phyloP scores from a whole-genome alignment of 2,888 invertebrate species.

The Polydrusus tereticollis region DNA sequence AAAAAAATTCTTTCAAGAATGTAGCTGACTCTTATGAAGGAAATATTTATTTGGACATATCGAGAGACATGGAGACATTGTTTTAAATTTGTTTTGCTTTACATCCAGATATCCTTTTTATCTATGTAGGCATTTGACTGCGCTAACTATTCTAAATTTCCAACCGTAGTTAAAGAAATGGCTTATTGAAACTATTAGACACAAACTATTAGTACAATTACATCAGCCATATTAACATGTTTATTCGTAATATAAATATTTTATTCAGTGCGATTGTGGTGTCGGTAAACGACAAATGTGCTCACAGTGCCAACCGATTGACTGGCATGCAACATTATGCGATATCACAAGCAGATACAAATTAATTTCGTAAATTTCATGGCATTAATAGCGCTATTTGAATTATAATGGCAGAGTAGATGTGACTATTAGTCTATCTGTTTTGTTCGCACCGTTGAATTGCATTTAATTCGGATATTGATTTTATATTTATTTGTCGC shows the following conservation, averaged over 20 bases:
- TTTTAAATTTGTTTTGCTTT: too few species aligned
- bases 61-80: too few species aligned
- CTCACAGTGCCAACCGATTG: constrained; percentile 37
- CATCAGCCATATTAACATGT: not conserved
- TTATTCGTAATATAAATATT: not conserved
- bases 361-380: constrained; percentile 51
- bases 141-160: too few species aligned
- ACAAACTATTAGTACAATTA: not conserved
- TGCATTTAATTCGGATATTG: constrained; percentile 14
- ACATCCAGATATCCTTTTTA: too few species aligned
- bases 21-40: too few species aligned
- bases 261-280: not conserved
- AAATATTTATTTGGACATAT: too few species aligned
- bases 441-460: constrained; percentile 12
- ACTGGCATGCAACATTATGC: constrained; percentile 51
- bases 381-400: constrained; percentile 36
- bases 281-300: not conserved
- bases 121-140: too few species aligned
- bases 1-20: too few species aligned
- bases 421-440: constrained; percentile 20
- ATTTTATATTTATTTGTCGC: constrained; percentile 14
- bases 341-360: constrained; percentile 54
- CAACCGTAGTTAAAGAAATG: too few species aligned
- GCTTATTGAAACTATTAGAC: too few species aligned
- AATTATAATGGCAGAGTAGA: constrained; percentile 6